A percentile compares a stretch with the other conserved stretches of the same genome.
These are phyloP conservation scores for Diadema setosum DNA, from an alignment of 35 echinoderm and acorn worm genomes.

Conservation along the genomic window DNA sequence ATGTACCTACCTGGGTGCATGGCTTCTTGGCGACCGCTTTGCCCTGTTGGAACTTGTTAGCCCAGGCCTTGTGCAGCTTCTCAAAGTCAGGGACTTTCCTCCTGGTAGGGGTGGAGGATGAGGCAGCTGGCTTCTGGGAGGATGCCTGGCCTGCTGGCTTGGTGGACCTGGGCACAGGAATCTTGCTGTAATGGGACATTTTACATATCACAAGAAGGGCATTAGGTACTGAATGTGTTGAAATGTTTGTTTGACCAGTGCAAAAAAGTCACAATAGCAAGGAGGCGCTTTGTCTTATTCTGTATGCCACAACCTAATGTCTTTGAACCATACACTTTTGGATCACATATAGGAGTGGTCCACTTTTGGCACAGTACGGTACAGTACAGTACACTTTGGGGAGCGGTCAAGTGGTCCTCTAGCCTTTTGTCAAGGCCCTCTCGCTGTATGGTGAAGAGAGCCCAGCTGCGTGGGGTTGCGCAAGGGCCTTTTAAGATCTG, in stretches of 20 bases:
- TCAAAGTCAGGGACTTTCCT: slow-evolving; percentile 66
- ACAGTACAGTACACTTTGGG: no score
- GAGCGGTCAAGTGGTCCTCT: no score
- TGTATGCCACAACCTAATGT: background rate
- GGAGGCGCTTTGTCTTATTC: no score
- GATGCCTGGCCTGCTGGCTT: background rate
- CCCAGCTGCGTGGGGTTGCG: no score
- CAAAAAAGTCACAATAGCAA: background rate
- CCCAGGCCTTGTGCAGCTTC: slow-evolving; percentile 68
- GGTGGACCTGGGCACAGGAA: background rate
- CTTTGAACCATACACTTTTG: background rate
- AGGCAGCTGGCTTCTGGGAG: background rate
- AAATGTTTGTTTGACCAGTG: background rate
- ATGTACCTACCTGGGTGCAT: slow-evolving; percentile 75
- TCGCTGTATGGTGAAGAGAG: no score
- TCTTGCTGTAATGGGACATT: background rate
- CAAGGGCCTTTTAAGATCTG: no score
- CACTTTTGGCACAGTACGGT: background rate
- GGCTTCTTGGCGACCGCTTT: slow-evolving; percentile 60
- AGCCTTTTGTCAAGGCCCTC: no score
- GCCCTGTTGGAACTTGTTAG: slow-evolving; percentile 35
- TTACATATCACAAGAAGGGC: background rate
- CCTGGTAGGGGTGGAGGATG: background rate
- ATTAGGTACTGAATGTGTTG: background rate
- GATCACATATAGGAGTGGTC: background rate